These are phyloP conservation scores for Scortum barcoo DNA, from an alignment of 2,113 vertebrate genomes.

Conservation along the genomic window DNA sequence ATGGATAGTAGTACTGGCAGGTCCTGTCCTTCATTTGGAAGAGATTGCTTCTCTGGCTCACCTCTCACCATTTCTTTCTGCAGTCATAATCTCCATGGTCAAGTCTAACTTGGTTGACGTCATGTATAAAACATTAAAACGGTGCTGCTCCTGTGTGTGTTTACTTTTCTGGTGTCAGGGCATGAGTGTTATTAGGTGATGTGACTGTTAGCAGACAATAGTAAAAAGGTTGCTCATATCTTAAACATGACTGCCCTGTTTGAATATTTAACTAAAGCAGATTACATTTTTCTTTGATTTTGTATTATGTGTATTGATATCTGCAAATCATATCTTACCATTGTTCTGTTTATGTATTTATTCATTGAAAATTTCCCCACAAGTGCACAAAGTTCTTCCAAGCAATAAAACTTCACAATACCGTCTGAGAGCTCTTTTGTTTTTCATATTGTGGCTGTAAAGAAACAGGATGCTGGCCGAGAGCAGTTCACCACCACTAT, in stretches of 20 bases:
- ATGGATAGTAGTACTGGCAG: slow-evolving; percentile 50
- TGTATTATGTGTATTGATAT: not conserved
- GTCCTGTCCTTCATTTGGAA: slow-evolving; percentile 55
- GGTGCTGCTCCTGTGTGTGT: not conserved
- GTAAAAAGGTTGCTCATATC: not conserved
- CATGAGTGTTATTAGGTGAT: not conserved
- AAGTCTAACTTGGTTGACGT: slow-evolving; percentile 41
- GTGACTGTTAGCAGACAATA: not conserved
- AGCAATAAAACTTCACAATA: not conserved
- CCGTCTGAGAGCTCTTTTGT: not conserved
- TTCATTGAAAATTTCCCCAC: not conserved
- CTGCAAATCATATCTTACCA: not conserved
- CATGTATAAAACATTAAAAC: slow-evolving; percentile 43
- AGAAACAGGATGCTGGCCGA: not conserved
- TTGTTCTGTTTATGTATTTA: not conserved
- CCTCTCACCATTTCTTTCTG: slow-evolving; percentile 46
- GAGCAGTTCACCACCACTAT: not conserved
- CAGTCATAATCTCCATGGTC: slow-evolving; percentile 44
- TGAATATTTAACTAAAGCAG: not conserved
- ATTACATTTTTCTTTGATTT: not conserved
- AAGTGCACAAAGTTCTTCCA: not conserved
- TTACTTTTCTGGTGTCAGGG: not conserved
- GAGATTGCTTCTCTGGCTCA: slow-evolving; percentile 59
- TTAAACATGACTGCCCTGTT: not conserved
- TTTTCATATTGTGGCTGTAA: not conserved